Evolutionary conservation across 2,888 invertebrate genomes (phyloP), one percentile per base, ranked within the genome.

Genomic region (Physocephala rufipes): DNA sequence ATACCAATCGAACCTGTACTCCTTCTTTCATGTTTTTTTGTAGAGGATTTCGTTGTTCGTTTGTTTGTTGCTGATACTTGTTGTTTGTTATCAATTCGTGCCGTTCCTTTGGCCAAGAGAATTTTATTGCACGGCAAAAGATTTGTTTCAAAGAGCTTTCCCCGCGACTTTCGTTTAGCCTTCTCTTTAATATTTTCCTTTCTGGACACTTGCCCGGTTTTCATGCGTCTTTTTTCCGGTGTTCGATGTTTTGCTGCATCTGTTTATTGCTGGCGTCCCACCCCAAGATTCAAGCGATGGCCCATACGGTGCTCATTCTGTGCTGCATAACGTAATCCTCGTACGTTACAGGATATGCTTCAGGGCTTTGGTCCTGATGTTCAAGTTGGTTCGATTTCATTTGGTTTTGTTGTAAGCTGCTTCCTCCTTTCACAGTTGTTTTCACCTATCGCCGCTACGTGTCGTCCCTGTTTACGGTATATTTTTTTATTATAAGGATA

Each of bases 121-220:
- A 71, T 64, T 71, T 71, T 71, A 71, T 71, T 71, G 67, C 71
- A 59, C 19, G 63, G 68, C 67, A 67, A 67, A 59, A 61, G 67
- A 47, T 61, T 67, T 67, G 58, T 58, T 67, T 55, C 45, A n/a
- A 19, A n/a, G 0, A 13, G 26, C 26, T 28, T 28, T 58, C 28
- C 36, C n/a, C 28, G 28, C 21, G 19, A 28, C 51, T 9, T n/a
- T 53, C 1, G 7, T 53, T 53, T 36, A 13, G 9, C 26, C 12
- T 26, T 47, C 15, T 19, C 49, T 28, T 28, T 36, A 36, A 36
- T 43, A 36, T 43, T 30, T 12, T 19, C 36, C 28, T 19, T 51
- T 63, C 53, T 51, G 61, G 53, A 64, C 36, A 49, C 51, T 71
- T 58, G 49, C 58, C 28, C 26, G 21, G n/a, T 65, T 65, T 71